These are phyloP conservation scores for Punctoribates punctum DNA, from an alignment of 2,888 invertebrate genomes.

Conservation along the genomic window DNA sequence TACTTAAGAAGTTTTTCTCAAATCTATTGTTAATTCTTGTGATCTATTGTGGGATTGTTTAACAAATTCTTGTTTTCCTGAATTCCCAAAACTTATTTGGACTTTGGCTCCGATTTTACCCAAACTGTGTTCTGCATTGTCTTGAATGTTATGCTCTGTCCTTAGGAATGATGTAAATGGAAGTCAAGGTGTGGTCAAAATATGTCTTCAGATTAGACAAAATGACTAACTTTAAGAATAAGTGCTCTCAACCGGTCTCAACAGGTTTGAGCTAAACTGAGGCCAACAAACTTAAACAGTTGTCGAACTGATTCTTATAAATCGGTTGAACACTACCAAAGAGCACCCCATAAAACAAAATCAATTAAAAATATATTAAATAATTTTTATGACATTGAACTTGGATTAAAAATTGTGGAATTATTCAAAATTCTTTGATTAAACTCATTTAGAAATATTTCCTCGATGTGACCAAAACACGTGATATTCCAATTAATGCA, in stretches of 20 bases:
- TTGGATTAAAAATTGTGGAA: slow-evolving; percentile 1
- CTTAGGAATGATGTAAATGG: not conserved
- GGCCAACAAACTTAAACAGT: slow-evolving; percentile 19
- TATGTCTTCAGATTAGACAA: not conserved
- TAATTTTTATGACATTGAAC: slow-evolving; percentile 6
- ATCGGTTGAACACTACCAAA: not conserved
- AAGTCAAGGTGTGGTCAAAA: not conserved
- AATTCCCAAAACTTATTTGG: not conserved
- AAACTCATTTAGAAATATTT: not conserved
- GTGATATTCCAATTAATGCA: not conserved
- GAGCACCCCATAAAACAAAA: not conserved
- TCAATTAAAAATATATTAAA: not conserved
- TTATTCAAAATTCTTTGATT: not conserved
- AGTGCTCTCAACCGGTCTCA: not conserved
- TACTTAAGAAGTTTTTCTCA: not conserved
- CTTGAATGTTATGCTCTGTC: not conserved
- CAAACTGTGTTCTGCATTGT: not conserved
- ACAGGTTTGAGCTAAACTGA: not conserved
- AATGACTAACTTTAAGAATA: not conserved
- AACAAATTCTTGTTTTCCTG: not conserved
- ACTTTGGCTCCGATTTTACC: not conserved
- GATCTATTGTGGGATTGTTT: slow-evolving; percentile 2
- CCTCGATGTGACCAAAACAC: not conserved
- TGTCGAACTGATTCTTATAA: not conserved
- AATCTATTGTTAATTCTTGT: not conserved